Conservation (phyloP, 2,797 vertebrate genomes). For the Tadarida brasiliensis region DNA sequence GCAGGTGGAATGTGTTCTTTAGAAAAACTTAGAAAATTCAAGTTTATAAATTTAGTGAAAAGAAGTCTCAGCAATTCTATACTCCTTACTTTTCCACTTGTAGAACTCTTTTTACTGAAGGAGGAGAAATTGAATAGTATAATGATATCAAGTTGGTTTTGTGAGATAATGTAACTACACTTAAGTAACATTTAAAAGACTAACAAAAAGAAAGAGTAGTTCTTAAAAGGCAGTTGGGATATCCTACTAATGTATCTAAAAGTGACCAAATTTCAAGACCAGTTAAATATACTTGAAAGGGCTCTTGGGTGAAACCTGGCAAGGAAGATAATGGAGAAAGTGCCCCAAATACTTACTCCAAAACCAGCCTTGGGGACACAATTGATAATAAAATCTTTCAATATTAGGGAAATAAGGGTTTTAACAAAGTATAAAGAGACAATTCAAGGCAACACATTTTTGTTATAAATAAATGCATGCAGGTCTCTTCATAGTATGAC, state of each 20-base stretch:
- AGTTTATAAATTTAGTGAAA: constrained; percentile 36
- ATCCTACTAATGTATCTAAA: constrained; percentile 23
- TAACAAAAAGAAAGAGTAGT: constrained; percentile 47
- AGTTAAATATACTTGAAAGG: constrained; percentile 55
- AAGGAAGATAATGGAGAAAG: constrained; percentile 44
- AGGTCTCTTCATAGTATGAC: constrained; percentile 1
- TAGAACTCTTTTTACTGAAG: constrained; percentile 38
- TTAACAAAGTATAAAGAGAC: neutral
- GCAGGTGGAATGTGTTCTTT: constrained; percentile 58
- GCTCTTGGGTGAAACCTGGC: constrained; percentile 19
- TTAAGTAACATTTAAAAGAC: constrained; percentile 60
- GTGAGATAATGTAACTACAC: constrained; percentile 49
- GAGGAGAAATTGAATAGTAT: constrained; percentile 64
- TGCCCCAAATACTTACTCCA: neutral
- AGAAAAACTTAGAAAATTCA: constrained; percentile 63
- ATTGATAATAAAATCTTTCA: neutral
- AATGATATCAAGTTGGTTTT: constrained; percentile 64
- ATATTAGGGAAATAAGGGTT: neutral
- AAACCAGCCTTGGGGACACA: neutral
- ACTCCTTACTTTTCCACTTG: constrained; percentile 46
- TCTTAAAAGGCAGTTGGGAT: constrained; percentile 49
- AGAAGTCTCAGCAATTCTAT: constrained; percentile 69
- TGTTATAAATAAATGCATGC: neutral
- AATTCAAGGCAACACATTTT: constrained; percentile 18
- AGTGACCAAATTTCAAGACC: constrained; percentile 48